Base-by-base conservation (phyloP, 2,113 vertebrate genomes). In the Arenaria interpres region DNA sequence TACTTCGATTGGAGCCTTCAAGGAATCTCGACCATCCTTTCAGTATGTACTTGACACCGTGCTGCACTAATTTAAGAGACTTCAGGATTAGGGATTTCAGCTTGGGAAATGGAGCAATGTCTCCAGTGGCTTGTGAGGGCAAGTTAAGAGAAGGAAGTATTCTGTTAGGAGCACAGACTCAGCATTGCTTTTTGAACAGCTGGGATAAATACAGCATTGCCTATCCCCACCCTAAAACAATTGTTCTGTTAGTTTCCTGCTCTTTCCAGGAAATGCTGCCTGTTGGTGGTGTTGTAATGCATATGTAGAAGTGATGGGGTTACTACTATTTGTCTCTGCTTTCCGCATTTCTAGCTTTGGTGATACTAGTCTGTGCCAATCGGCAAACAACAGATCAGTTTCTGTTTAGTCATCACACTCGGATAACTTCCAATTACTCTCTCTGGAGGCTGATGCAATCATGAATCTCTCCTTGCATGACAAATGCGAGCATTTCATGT, bases 391-490 rank as follows among this genome's bases (percentile, higher is more conserved):
- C 86, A 79, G 80, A 90, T 92, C 66, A 51, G 66, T 84, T 93
- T 92, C 83, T 95, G 87, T 93, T 87, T 89, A 94, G 94, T 96
- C 89, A 95, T 94, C 54, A 39, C 41, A 66, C 80, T 89, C 1
- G 43, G 79, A 86, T 10, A 59, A 62, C 81, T 95, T 97, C 95
- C 91, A 96, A 0, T 54, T 81, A 41, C 30, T 7, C 25, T 88
- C 46, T 73, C 33, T 89, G 57, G 66, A 87, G 83, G 56, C 86
- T 97, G 92, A 94, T 93, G 89, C 74, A 93, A 94, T 90, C 53
- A 43, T 22, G n/a, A 51, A 63, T 79, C 68, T 69, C 50, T 93
- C 71, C 66, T 75, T 62, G 60, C 54, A 39, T 43, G 89, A 72
- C 62, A 91, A 89, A 91, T 35, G 50, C 71, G 62, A 85, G 60